Evolutionary conservation across 1,140 invertebrate genomes (phyloP).

Genomic region (Psix sp.): DNA sequence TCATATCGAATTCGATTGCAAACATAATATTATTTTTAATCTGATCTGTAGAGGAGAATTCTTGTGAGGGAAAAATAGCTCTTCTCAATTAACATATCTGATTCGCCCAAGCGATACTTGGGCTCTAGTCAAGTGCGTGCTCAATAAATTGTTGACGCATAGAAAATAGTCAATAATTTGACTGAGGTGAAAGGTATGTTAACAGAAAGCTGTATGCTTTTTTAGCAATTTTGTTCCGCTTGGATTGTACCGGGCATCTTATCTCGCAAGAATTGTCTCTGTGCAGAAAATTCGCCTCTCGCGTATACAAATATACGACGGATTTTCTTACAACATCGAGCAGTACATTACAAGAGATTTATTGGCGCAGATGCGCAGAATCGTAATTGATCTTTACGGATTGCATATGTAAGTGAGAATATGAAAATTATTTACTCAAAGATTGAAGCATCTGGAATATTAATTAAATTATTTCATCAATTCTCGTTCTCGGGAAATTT

Average conservation of each 20-base stretch:
- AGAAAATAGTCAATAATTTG: conserved; percentile 30
- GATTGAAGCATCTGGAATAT: background rate
- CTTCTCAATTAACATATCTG: too few species aligned
- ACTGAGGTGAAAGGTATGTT: conserved; percentile 47
- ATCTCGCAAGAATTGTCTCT: conserved; percentile 41
- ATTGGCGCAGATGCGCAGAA: conserved; percentile 33
- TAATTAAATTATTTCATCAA: conserved; percentile 1
- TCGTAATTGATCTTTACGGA: conserved; percentile 26
- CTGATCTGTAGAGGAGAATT: too few species aligned
- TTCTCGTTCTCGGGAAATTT: too few species aligned
- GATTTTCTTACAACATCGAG: conserved; percentile 49
- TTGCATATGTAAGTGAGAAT: conserved; percentile 25
- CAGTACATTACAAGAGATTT: conserved; percentile 37
- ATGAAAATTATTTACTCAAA: too few species aligned
- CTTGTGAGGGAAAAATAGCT: too few species aligned
- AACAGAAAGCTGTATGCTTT: conserved; percentile 35
- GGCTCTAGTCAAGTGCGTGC: conserved; percentile 19
- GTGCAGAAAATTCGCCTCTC: conserved; percentile 18
- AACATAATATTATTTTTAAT: too few species aligned
- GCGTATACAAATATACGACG: conserved; percentile 39
- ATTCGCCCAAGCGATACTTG: background rate
- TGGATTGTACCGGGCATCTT: conserved; percentile 32
- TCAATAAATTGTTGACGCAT: conserved; percentile 45
- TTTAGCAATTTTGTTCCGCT: conserved; percentile 24
- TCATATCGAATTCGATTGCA: background rate